A percentile compares a stretch with the other conserved stretches of the same genome.
Evolutionary conservation across 92 coral and sea anemone genomes (phyloP).

Genomic region (Desmophyllum pertusum): DNA sequence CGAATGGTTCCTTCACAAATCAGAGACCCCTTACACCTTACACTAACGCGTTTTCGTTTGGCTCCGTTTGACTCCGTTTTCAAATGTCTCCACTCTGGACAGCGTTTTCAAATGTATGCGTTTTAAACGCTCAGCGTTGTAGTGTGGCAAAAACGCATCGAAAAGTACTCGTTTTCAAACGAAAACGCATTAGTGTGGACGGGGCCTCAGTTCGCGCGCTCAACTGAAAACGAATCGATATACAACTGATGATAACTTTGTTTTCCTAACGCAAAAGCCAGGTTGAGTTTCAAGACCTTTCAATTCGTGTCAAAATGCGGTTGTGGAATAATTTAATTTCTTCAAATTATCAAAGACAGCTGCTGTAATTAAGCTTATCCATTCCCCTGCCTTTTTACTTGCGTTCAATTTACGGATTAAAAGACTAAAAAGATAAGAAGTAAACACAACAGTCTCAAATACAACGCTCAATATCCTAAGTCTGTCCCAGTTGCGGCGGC

Average conservation of each 20-base stretch:
- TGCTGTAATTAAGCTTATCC: constrained; percentile 12
- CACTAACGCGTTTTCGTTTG: too few species aligned
- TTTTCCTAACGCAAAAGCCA: background rate
- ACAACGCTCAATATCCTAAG: background rate
- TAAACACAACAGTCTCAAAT: background rate
- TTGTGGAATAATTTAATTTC: background rate
- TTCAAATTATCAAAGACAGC: constrained; percentile 3
- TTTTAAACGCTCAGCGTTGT: too few species aligned
- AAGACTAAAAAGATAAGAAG: constrained; percentile 1
- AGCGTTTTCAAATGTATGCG: too few species aligned
- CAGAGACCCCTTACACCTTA: too few species aligned
- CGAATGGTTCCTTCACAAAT: too few species aligned
- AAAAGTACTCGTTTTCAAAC: too few species aligned
- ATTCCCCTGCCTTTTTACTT: background rate
- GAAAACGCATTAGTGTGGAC: too few species aligned
- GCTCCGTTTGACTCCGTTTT: too few species aligned
- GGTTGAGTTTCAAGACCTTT: background rate
- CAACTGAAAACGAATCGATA: background rate
- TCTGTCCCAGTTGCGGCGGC: background rate
- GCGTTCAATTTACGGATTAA: constrained; percentile 24
- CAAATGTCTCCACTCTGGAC: too few species aligned
- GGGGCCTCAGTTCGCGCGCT: background rate
- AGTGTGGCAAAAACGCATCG: too few species aligned
- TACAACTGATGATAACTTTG: background rate
- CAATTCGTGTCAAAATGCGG: background rate